Conservation (phyloP, 2,888 invertebrate genomes). For the Netelia fuscicornis region DNA sequence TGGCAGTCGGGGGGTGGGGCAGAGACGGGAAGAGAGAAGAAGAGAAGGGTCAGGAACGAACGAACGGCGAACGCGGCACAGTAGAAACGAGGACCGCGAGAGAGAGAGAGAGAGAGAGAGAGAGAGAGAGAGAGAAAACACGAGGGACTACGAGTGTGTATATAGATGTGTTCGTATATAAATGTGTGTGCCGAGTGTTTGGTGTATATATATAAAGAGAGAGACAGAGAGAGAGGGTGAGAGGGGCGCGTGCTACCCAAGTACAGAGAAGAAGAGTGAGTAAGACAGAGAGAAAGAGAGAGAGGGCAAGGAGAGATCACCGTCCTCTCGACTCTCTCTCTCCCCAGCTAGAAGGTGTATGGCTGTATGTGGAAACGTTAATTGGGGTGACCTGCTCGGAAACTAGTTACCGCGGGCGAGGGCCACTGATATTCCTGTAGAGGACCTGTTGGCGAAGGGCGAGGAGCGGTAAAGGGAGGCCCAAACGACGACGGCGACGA, state of each 20-base stretch:
- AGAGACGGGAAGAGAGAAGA: conserved; percentile 35
- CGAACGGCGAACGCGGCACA: conserved; percentile 24
- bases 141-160: conserved; percentile 39
- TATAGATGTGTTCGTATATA: conserved; percentile 51
- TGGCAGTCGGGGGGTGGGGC: conserved; percentile 53
- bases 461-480: conserved; percentile 49
- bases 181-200: conserved; percentile 68
- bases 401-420: conserved; percentile 82
- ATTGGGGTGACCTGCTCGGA: conserved; percentile 85
- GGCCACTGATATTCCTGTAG: conserved; percentile 79
- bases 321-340: conserved; percentile 60
- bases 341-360: conserved; percentile 50
- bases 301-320: conserved; percentile 66
- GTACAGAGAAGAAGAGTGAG: conserved; percentile 43
- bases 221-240: conserved; percentile 66
- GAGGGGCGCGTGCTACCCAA: conserved; percentile 51
- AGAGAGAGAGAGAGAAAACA: conserved; percentile 44
- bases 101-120: conserved; percentile 34
- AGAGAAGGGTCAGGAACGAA: conserved; percentile 45
- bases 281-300: conserved; percentile 53
- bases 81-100: conserved; percentile 34
- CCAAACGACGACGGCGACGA: conserved; percentile 34
- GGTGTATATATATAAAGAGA: conserved; percentile 57
- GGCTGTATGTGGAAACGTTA: conserved; percentile 84
- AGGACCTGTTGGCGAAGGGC: conserved; percentile 66